Conservation (phyloP, 2,888 invertebrate genomes). For the Lycophotia porphyrea region DNA sequence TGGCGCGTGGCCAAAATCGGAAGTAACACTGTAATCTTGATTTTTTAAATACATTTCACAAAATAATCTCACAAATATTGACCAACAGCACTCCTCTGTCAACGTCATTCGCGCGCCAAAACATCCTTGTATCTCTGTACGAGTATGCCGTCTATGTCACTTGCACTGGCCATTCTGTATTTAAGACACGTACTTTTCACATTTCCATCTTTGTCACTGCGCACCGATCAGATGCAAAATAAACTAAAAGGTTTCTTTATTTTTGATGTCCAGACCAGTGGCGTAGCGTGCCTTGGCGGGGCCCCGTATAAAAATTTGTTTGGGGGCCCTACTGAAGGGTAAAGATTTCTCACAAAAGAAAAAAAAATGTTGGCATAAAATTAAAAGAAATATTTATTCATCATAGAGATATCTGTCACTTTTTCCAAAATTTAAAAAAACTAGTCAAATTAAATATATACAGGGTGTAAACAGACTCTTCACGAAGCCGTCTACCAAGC, state of each 20-base stretch:
- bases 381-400: too few relatives aligned
- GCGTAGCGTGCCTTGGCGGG: too few relatives aligned
- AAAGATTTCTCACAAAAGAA: too few relatives aligned
- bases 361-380: too few relatives aligned
- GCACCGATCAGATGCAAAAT: conserved; percentile 17
- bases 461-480: too few relatives aligned
- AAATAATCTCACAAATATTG: background rate
- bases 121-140: background rate
- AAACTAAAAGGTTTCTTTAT: too few relatives aligned
- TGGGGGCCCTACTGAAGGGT: too few relatives aligned
- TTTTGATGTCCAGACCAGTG: background rate
- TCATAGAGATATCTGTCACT: too few relatives aligned
- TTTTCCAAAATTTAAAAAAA: too few relatives aligned
- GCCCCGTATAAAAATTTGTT: too few relatives aligned
- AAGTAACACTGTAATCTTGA: background rate
- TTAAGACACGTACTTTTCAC: conserved; percentile 13
- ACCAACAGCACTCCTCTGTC: background rate
- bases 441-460: too few relatives aligned
- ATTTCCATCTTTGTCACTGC: conserved; percentile 26
- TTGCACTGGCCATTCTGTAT: conserved; percentile 25
- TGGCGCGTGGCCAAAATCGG: background rate
- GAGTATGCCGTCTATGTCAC: background rate
- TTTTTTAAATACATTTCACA: background rate
- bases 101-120: background rate
- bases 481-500: too few relatives aligned